Evolutionary conservation across 2,113 vertebrate genomes (phyloP), one percentile per base, ranked within the genome.

Genomic region (Apeltes quadracus): DNA sequence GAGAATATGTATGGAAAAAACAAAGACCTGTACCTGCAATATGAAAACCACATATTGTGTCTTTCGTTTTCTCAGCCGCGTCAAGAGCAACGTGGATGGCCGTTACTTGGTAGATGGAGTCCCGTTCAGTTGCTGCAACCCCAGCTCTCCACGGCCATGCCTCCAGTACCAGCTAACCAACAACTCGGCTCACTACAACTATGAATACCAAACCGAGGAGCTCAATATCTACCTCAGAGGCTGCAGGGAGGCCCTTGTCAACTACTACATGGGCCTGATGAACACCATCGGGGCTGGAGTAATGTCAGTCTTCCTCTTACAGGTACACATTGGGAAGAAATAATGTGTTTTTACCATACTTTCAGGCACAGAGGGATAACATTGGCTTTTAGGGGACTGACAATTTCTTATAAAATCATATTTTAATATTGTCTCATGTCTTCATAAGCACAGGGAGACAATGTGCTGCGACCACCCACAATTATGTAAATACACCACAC

Each of bases 101-200:
- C 92, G 92, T 29, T 95, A 95, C 82, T 78, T 95, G 86, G 39
- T 94, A 9, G 94, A 95, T 13, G 92, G 93, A 14, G 95, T 95
- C 51, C 95, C 95, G 0, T 95, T 95, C 88, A 95, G 95, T 50
- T 95, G 95, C 88, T 95, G 95, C 59, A 95, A 94, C 81, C 95
- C 95, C 59, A 90, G 78, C 82, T 95, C 94, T 69, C 94, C 95
- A 0, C 84, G 95, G 23, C 94, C 94, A 5, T 95, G 95, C 86
- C 94, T 95, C 78, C 95, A 95, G 82, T 81, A 89, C 66, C 92
- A 88, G 14, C 84, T 95, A 78, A 94, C 93, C 84, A 95, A 95
- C 82, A 93, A 93, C 91, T 92, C 94, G 0, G 94, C 94, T 41
- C 94, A 95, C 84, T 95, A 94, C 78, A 95, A 90, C 80, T 95